phyloP scores from a whole-genome alignment of 1,140 invertebrate genomes.

The Brachionus asplanchnoidis region DNA sequence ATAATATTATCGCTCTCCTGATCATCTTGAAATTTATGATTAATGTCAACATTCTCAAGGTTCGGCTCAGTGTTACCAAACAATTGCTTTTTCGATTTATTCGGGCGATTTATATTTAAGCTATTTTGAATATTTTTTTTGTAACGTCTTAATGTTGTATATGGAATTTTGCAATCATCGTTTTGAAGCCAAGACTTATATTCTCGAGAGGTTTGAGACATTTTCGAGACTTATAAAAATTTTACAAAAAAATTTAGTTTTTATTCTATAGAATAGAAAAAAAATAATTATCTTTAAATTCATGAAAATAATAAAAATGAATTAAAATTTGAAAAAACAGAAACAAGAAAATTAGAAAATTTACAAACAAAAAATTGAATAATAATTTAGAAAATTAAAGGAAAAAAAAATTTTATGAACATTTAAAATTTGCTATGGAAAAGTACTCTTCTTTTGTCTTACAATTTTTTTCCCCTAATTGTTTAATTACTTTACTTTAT shows the following conservation, averaged over 20 bases:
- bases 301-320: not conserved
- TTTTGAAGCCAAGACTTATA: conserved; percentile 1
- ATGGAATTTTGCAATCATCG: not conserved
- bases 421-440: too few relatives aligned
- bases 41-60: not conserved
- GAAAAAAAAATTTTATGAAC: too few relatives aligned
- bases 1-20: not conserved
- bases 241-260: not conserved
- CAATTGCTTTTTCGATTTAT: not conserved
- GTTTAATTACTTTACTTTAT: too few relatives aligned
- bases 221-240: not conserved
- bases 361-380: too few relatives aligned
- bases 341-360: too few relatives aligned
- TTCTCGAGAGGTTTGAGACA: not conserved
- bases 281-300: not conserved
- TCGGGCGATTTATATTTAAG: not conserved
- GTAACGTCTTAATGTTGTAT: conserved; percentile 10
- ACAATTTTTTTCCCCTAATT: too few relatives aligned
- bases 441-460: too few relatives aligned
- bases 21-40: not conserved
- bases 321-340: not conserved
- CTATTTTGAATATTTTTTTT: not conserved
- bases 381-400: too few relatives aligned
- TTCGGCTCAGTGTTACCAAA: not conserved
- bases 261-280: not conserved